Conservation (phyloP, 2,797 vertebrate species). For the Melanotaenia trifasciata region DNA sequence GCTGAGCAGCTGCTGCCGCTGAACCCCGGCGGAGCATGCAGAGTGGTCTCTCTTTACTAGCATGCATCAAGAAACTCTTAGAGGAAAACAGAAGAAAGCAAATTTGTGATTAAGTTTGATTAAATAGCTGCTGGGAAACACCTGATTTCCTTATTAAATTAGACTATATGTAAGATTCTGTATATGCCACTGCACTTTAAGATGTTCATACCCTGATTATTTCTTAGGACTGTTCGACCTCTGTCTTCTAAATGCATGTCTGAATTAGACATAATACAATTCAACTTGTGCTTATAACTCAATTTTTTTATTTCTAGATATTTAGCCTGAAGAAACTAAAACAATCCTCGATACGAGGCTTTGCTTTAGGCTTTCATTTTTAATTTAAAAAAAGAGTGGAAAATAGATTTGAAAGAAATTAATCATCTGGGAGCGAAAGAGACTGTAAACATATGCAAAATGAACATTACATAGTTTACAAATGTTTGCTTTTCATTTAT, state of each 20-base stretch:
- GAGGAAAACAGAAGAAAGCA: not conserved
- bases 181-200: not conserved
- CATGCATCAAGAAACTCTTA: not conserved
- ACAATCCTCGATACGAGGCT: not conserved
- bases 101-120: slow-evolving; percentile 18
- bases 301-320: not conserved
- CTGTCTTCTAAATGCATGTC: not conserved
- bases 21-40: slow-evolving; percentile 13
- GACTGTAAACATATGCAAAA: not conserved
- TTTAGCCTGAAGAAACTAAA: not conserved
- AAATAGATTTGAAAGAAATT: slow-evolving; percentile 2
- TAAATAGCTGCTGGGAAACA: slow-evolving; percentile 33
- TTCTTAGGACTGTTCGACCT: not conserved
- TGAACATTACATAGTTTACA: not conserved
- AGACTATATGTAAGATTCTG: not conserved
- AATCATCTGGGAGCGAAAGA: not conserved
- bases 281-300: not conserved
- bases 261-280: not conserved
- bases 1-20: slow-evolving; percentile 28
- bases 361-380: not conserved
- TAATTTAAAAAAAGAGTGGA: not conserved
- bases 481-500: not conserved
- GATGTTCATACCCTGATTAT: not conserved
- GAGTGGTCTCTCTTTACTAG: slow-evolving; percentile 17
- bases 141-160: not conserved